These are phyloP conservation scores for Bombus consobrinus DNA, from an alignment of 1,140 invertebrate genomes.

Conservation along the genomic window DNA sequence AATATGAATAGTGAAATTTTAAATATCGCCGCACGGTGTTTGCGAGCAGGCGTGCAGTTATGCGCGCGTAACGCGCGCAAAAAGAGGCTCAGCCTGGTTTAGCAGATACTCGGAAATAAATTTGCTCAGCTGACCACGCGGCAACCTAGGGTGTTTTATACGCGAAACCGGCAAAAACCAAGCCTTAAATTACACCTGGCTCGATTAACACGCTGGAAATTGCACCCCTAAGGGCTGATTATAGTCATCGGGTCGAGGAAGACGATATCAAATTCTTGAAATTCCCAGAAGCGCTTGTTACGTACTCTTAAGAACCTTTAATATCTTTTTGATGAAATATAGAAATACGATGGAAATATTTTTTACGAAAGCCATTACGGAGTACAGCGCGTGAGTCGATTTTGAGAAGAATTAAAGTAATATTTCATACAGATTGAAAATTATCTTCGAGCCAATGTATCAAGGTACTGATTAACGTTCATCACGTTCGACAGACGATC, in stretches of 20 bases:
- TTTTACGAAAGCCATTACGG: no score
- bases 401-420: no score
- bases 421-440: background rate
- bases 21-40: conserved; percentile 54
- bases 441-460: background rate
- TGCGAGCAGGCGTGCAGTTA: conserved; percentile 4
- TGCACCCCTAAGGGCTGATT: background rate
- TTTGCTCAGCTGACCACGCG: conserved; percentile 10
- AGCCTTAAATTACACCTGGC: background rate
- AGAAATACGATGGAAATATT: no score
- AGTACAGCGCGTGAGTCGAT: no score
- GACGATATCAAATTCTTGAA: background rate
- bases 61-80: conserved; percentile 8
- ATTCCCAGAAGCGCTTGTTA: background rate
- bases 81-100: conserved; percentile 8
- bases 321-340: conserved; percentile 1
- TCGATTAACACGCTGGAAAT: conserved; percentile 3
- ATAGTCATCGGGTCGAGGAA: background rate
- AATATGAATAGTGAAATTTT: conserved; percentile 61
- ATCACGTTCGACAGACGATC: no score
- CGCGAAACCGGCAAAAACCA: background rate
- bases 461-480: no score
- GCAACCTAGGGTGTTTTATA: background rate
- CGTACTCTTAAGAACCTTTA: background rate
- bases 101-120: conserved; percentile 27